Base-by-base conservation (phyloP, 2,797 vertebrate genomes). In the Coregonus suidteri region DNA sequence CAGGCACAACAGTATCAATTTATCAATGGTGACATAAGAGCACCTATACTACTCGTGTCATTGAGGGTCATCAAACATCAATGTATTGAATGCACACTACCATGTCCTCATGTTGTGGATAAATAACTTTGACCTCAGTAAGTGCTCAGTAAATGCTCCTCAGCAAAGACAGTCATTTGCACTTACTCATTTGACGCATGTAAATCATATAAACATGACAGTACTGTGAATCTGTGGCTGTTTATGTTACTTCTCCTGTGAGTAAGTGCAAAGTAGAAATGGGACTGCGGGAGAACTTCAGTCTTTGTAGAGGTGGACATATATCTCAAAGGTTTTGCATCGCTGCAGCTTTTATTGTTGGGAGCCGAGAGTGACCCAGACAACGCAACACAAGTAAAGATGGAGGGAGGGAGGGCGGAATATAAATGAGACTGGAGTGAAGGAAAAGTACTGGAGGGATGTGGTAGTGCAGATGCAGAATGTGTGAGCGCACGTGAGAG, bases 381-480 rank as follows among this genome's bases (percentile, higher is more conserved):
- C 51, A 67, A 14, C 11, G 75, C 86, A 90, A 83, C 85, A 79
- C 73, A 65, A 66, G 80, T 20, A 78, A 30, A 18, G 79, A 70
- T 53, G 64, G 71, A 71, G 31, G 85, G 71, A 71, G 31, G 85
- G 84, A 84, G 81, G 85, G 89, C 74, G 85, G 90, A 90, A 92
- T 89, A 90, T 86, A 89, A 92, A 91, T 90, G 88, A 92, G 90
- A 86, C 70, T 52, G 75, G 86, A 88, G 88, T 79, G 85, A 88
- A 91, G 91, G 92, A 93, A 93, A 94, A 93, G 90, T 93, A 94
- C 93, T 92, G 91, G 86, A 80, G 30, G 82, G 82, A 82, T 89
- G 87, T 80, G 79, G 72, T 71, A 89, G 83, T 91, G 90, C 89
- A 87, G 89, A 90, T 89, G 88, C 86, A 85, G 88, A 91, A 89